These are phyloP conservation scores for Drosophila quasianomalipes DNA, from an alignment of 2,888 invertebrate species.

Conservation along the genomic window DNA sequence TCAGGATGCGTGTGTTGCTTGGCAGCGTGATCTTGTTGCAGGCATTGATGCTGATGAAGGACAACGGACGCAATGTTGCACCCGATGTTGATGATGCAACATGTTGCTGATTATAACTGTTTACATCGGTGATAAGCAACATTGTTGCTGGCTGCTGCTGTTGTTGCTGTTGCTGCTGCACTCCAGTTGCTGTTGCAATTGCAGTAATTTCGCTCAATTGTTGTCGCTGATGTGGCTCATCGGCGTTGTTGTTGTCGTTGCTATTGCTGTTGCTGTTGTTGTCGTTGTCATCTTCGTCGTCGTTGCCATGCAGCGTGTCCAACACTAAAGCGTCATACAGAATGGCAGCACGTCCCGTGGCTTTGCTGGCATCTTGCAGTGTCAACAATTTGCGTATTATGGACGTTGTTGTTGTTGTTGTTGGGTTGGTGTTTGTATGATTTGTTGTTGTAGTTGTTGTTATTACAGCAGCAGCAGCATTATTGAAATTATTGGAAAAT, in stretches of 20 bases:
- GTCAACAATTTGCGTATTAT: slow-evolving; percentile 80
- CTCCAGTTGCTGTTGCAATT: slow-evolving; percentile 2
- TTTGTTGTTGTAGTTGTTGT: slow-evolving; percentile 48
- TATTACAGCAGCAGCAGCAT: slow-evolving; percentile 40
- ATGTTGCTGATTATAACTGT: slow-evolving; percentile 77
- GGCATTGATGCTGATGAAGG: slow-evolving; percentile 82
- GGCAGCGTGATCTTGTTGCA: slow-evolving; percentile 82
- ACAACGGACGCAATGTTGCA: slow-evolving; percentile 78
- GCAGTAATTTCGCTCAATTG: slow-evolving; percentile 11
- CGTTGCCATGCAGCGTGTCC: slow-evolving; percentile 82
- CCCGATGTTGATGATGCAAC: slow-evolving; percentile 38
- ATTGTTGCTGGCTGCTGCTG: slow-evolving; percentile 75
- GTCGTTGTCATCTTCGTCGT: slow-evolving; percentile 59
- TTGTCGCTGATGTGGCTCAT: slow-evolving; percentile 57
- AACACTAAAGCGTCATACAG: slow-evolving; percentile 84
- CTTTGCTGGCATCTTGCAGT: slow-evolving; percentile 73
- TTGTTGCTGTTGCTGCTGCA: slow-evolving; percentile 36
- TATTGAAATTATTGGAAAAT: slow-evolving; percentile 76
- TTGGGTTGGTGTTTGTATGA: slow-evolving; percentile 54
- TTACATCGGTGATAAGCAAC: slow-evolving; percentile 82
- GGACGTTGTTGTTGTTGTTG: slow-evolving; percentile 52
- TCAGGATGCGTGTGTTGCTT: slow-evolving; percentile 79
- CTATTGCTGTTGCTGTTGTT: slow-evolving; percentile 10
- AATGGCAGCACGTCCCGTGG: slow-evolving; percentile 81
- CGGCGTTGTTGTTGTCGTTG: slow-evolving; percentile 34